Percentiles rank a stretch among this genome's conserved stretches.
Evolutionary conservation across 1,140 invertebrate genomes (phyloP).

Genomic region (Dinothrombium tinctorium): DNA sequence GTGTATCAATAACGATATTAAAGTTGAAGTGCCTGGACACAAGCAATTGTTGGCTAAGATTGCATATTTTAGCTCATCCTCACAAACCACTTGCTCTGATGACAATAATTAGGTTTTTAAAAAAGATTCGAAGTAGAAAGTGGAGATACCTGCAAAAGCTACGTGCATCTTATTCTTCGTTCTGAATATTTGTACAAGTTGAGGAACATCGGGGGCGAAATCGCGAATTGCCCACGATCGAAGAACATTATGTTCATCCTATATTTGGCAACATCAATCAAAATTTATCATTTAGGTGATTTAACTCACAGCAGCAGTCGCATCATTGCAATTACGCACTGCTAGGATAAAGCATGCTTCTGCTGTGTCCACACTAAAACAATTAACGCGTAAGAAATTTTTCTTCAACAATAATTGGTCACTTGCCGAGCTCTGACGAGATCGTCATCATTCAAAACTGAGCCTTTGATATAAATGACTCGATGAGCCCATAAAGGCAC

Average conservation of each 20-base stretch:
- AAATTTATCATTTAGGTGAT: no score
- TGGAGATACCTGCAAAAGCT: conserved; percentile 52
- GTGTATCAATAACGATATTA: conserved; percentile 83
- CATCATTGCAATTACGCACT: conserved; percentile 83
- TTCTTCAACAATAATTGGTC: no score
- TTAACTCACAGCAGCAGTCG: conserved; percentile 58
- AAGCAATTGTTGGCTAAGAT: conserved; percentile 89
- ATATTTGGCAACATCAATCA: not conserved
- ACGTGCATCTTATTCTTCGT: conserved; percentile 95
- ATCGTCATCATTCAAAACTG: no score
- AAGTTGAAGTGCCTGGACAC: conserved; percentile 80
- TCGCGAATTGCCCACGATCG: conserved; percentile 95
- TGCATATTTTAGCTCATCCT: conserved; percentile 87
- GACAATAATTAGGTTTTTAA: not conserved
- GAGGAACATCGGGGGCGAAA: conserved; percentile 79
- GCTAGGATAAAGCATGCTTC: conserved; percentile 87
- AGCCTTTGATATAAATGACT: conserved; percentile 87
- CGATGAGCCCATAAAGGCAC: conserved; percentile 89
- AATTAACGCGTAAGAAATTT: no score
- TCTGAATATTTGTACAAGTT: conserved; percentile 93
- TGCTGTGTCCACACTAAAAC: conserved; percentile 58
- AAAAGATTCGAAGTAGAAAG: not conserved
- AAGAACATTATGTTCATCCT: conserved; percentile 89
- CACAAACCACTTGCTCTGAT: conserved; percentile 78
- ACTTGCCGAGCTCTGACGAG: no score